Evolutionary conservation across 2,113 vertebrate species (phyloP), one percentile per base, ranked within the genome.

Genomic region (Beaufortia kweichowensis): DNA sequence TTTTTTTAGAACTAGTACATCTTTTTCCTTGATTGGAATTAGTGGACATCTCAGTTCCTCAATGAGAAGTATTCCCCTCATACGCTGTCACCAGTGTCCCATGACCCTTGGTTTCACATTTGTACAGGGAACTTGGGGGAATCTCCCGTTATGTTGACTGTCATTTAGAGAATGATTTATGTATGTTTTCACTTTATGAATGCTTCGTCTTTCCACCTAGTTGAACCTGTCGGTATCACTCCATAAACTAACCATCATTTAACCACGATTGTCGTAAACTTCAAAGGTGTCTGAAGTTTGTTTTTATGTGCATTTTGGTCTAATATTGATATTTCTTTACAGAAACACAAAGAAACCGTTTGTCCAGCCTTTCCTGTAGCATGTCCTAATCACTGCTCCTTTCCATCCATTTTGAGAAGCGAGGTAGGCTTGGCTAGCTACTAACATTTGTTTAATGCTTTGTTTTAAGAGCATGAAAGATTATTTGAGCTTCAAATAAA

Each of bases 291-390:
- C 6, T 19, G 50, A 0, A 41, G 76, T 86, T 79, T 86, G 86
- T 87, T 1, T 83, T 78, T 86, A 77, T 0, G 64, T 80, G 71
- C 0, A 57, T 79, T 67, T 72, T 72, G 56, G 74, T 61, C 12
- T 77, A 10, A 28, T 11, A 60, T 19, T 53, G 17, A 1, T 86
- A 59, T 71, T 67, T 84, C 84, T 81, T 83, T 70, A 14, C 89
- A 99, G 96, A 97, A 96, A 93, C 97, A 99, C 50, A 95, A 99
- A 89, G 97, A 97, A 79, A 94, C 94, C 0, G 94, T 97, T 66
- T 99, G 97, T 88, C 97, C 95, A 0, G 93, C 93, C 6, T 95
- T 96, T 79, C 94, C 94, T 19, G 95, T 99, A 76, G 91, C 94
- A 17, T 99, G 97, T 85, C 97, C 97, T 19, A 96, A 99, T 88